Base-by-base conservation (phyloP, 2,888 invertebrate genomes). In the Ischnus inquisitorius region DNA sequence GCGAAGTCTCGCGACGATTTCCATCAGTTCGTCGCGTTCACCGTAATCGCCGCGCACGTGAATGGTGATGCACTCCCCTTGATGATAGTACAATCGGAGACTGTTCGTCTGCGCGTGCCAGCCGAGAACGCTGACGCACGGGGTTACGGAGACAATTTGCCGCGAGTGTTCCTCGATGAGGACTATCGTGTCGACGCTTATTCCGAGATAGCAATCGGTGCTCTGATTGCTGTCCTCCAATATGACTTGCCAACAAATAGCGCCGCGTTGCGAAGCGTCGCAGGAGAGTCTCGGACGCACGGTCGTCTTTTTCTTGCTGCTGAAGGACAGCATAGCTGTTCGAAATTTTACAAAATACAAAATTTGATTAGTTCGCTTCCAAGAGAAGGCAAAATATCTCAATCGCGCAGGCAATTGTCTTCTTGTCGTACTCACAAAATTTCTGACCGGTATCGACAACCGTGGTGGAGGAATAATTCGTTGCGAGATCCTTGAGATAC, bases 401-500 rank as follows among this genome's bases (percentile, higher is more conserved):
- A 34, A 34, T 34, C 34, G 34, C 6, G 6, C 34, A 34, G 1
- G 34, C 34, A 34, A 34, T 34, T 34, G 34, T 34, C 0, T 34
- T 6, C 34, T 34, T 12, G 1, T 25, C 25, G 34, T 43, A 95
- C 97, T 95, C 94, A 97, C 97, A 97, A 94, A 98, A 98, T 94
- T 98, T 98, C 90, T 97, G 97, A 74, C 97, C 97, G 19, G 97
- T 96, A 90, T 98, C 98, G 16, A 98, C 96, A 2, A 97, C 95
- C 3, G 97, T 96, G 68, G 96, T 96, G 14, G 97, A 97, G 3
- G 97, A 96, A 94, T 97, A 97, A 94, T 98, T 98, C 86, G 96
- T 95, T 39, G 98, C 97, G 89, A 98, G 95, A 94, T 99, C 99
- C 93, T 98, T 98, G 89, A 99, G 95, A 94, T 98, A 98, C 94